phyloP scores from a whole-genome alignment of 2,113 vertebrate genomes.

The Crotalus tigris region DNA sequence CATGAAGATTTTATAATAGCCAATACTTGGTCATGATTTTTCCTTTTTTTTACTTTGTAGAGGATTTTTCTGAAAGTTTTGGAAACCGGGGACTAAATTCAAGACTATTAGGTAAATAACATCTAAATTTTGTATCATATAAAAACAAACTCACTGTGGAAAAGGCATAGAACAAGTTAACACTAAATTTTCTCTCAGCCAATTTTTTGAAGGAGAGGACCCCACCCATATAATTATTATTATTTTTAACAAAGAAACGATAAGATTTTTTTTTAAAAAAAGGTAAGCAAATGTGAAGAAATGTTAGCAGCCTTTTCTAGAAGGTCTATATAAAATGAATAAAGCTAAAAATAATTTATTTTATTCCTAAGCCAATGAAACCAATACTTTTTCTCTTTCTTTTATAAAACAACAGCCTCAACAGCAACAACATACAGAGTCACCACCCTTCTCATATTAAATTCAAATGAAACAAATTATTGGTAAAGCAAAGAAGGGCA shows the following conservation, averaged over 20 bases:
- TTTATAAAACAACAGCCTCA: background rate
- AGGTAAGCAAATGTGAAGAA: background rate
- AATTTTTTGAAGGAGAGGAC: background rate
- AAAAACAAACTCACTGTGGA: background rate
- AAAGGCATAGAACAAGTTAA: background rate
- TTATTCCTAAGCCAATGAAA: background rate
- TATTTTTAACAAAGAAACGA: background rate
- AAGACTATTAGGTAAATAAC: background rate
- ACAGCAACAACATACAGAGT: background rate
- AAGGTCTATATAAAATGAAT: background rate
- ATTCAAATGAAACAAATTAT: background rate
- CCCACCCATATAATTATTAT: background rate
- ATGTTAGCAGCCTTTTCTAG: background rate
- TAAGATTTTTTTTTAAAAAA: background rate
- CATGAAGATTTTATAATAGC: background rate
- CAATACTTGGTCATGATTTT: background rate
- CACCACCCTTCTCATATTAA: slow-evolving; percentile 3
- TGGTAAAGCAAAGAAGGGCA: slow-evolving; percentile 13
- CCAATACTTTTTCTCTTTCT: background rate
- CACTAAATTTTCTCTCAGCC: background rate
- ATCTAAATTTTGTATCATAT: background rate
- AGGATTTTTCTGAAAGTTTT: background rate
- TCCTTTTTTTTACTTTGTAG: background rate
- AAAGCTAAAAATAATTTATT: background rate
- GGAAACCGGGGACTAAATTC: background rate